Conservation (phyloP, 2,888 invertebrate species). For the Coecobrya sp. region DNA sequence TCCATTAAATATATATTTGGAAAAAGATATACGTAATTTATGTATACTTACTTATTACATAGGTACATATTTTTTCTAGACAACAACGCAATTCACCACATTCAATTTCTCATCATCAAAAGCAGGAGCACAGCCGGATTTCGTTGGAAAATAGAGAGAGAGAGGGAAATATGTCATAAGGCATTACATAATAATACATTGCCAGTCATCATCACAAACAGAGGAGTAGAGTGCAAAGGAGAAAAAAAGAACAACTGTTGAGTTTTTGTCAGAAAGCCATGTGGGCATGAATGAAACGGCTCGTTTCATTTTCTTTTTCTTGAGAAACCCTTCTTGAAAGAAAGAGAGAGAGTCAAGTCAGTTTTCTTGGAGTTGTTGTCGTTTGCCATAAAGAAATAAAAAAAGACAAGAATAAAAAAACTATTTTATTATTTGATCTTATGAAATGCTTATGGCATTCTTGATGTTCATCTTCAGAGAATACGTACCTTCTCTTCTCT, state of each 20-base stretch:
- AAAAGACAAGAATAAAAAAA: not conserved
- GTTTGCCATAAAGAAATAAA: not conserved
- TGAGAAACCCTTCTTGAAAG: not conserved
- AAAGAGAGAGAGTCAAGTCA: constrained; percentile 25
- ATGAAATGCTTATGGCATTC: not conserved
- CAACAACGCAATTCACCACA: not conserved
- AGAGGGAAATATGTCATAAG: not conserved
- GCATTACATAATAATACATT: not conserved
- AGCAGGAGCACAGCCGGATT: not conserved
- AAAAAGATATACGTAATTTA: not conserved
- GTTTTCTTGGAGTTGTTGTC: not conserved
- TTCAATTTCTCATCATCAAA: not conserved
- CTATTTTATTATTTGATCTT: not conserved
- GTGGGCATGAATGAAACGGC: constrained; percentile 68
- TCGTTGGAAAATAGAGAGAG: too few species aligned
- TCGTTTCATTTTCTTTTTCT: constrained; percentile 63
- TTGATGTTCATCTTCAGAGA: not conserved
- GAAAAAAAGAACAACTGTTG: constrained; percentile 67
- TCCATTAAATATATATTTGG: too few species aligned
- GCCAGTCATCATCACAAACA: not conserved
- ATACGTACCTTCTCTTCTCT: too few species aligned
- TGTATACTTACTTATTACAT: too few species aligned
- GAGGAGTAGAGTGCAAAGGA: not conserved
- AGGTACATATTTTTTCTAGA: not conserved
- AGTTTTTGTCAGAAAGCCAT: constrained; percentile 68